Evolutionary conservation across 2,888 invertebrate species (phyloP), one percentile per base, ranked within the genome.

Genomic region (Lasioglossum leucozonium): DNA sequence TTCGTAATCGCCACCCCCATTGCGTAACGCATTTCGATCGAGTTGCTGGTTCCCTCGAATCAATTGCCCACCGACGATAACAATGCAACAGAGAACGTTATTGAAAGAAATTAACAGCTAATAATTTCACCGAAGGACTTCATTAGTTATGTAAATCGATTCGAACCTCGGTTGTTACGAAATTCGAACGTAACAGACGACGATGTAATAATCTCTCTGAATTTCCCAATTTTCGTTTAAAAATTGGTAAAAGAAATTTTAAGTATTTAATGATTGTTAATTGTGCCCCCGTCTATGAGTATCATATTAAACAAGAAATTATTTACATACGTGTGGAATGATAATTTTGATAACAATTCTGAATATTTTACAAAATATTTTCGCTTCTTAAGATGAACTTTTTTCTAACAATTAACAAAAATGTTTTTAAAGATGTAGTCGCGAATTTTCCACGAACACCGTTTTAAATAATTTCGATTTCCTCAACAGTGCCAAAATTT

Each of bases 21-120:
- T 82, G 74, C 74, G 81, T 81, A 82, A 82, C 75, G 16, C 62
- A 30, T 22, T 30, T 51, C 30, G 30, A 72, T 72, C 18, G 30
- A 62, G 3, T 40, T 51, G 40, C 8, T 34, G 42, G 47, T 44
- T 47, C 55, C 6, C 18, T 81, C 44, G 55, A 8, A 26, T 55
- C 67, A 55, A 44, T 80, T 55, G 55, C 30, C n/a, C n/a, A 18
- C 8, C 37, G 26, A 11, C 18, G 18, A 65, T 65, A 65, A 65
- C 65, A 34, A 65, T 65, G 3, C 18, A 65, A 34, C 65, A 18
- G 18, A 3, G 34, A 65, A 18, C 65, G 18, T 65, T 34, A 22
- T 22, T 65, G 18, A 65, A 65, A 65, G 18, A 65, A 65, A 65
- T 34, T 18, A 65, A 22, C 65, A 22, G 34, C 16, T 34, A 65